Conservation (phyloP, 2,888 invertebrate species). For the Rhagonycha fulva region DNA sequence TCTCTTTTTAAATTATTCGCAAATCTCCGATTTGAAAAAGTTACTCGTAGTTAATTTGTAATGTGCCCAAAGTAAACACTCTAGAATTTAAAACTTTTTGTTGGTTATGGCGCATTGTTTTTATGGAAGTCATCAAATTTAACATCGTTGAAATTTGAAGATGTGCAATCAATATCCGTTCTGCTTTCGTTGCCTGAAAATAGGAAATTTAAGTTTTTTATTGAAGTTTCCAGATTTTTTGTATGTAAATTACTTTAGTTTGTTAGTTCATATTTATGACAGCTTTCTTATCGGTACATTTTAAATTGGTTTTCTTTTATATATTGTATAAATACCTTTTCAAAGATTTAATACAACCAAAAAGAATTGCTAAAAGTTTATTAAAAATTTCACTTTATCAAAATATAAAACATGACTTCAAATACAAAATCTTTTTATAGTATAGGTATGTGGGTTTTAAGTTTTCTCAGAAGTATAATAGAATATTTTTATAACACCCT, state of each 20-base stretch:
- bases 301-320: not conserved
- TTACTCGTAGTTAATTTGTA: no score
- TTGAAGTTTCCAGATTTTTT: not conserved
- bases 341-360: not conserved
- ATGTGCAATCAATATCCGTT: not conserved
- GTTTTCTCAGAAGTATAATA: not conserved
- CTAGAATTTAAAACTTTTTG: no score
- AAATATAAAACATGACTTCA: not conserved
- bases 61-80: no score
- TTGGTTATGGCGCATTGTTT: no score
- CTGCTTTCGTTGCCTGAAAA: not conserved
- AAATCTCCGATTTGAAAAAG: no score
- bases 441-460: not conserved
- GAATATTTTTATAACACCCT: not conserved
- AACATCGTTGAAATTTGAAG: not conserved
- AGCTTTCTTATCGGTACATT: not conserved
- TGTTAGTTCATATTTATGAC: not conserved
- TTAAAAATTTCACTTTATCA: no score
- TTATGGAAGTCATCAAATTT: not conserved
- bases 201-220: not conserved
- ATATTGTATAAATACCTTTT: not conserved
- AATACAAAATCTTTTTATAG: not conserved
- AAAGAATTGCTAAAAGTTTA: no score
- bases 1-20: no score
- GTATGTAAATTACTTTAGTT: not conserved